Evolutionary conservation across 2,797 vertebrate species (phyloP).

Genomic region (Alauda arvensis): DNA sequence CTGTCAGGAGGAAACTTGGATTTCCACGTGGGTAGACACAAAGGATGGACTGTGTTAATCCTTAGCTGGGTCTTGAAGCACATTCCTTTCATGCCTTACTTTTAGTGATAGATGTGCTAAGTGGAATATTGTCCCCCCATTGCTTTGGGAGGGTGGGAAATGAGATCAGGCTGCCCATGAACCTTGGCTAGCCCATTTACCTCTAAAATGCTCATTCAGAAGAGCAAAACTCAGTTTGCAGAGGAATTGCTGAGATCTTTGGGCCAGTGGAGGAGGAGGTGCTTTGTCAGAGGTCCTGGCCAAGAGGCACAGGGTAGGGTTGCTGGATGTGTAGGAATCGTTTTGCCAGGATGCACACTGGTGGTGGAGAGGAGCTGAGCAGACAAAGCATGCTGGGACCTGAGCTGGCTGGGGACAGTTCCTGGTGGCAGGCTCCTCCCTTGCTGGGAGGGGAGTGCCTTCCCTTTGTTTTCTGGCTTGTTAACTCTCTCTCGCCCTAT

Average conservation of each 20-base stretch:
- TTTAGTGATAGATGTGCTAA: neutral
- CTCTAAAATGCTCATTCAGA: neutral
- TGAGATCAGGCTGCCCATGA: neutral
- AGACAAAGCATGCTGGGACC: constrained; percentile 62
- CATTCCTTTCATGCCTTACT: neutral
- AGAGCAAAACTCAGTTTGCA: neutral
- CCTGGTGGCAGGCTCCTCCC: constrained; percentile 59
- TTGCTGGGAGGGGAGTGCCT: constrained; percentile 47
- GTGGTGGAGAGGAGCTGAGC: neutral
- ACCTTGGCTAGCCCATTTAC: neutral
- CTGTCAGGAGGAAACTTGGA: neutral
- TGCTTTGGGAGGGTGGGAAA: neutral
- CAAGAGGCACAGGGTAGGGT: neutral
- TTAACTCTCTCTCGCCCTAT: constrained; percentile 65
- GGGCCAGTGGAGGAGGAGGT: neutral
- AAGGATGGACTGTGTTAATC: neutral
- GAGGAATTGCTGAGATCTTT: neutral
- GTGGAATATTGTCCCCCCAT: neutral
- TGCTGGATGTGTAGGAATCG: neutral
- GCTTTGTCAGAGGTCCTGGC: neutral
- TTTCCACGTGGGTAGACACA: neutral
- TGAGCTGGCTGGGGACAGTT: constrained; percentile 45
- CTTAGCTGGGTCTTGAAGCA: neutral
- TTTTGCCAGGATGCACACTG: neutral
- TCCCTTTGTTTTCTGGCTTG: constrained; percentile 64